A percentile compares a stretch with the other conserved stretches of the same genome.
Evolutionary conservation across 1,140 invertebrate species (phyloP).

Genomic region (Meteorus sp.): DNA sequence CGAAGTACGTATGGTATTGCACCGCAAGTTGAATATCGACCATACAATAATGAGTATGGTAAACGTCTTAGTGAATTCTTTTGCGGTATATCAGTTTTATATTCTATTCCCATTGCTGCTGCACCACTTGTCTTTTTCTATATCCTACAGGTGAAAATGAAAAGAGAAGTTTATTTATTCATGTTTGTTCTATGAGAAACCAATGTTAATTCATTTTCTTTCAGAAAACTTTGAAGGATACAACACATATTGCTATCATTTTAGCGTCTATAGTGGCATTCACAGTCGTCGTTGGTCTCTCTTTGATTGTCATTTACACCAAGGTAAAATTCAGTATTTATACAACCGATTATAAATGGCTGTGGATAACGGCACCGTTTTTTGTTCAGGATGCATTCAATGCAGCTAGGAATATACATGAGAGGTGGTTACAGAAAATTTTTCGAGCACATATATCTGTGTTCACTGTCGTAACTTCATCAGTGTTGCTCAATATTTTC

Average conservation of each 20-base stretch:
- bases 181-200: not conserved
- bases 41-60: not conserved
- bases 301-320: conserved; percentile 30
- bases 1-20: not conserved
- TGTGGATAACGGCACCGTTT: conserved; percentile 2
- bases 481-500: conserved; percentile 33
- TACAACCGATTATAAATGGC: not conserved
- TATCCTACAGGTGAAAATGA: conserved; percentile 23
- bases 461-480: conserved; percentile 27
- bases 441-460: conserved; percentile 28
- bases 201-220: conserved; percentile 6
- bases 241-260: conserved; percentile 24
- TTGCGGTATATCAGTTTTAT: conserved; percentile 15
- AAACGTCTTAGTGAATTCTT: conserved; percentile 12
- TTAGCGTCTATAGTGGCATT: conserved; percentile 30
- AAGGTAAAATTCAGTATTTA: conserved; percentile 26
- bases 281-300: conserved; percentile 25
- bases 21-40: conserved; percentile 6
- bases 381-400: conserved; percentile 28
- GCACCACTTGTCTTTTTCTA: conserved; percentile 16
- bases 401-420: conserved; percentile 29
- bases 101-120: conserved; percentile 22
- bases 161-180: not conserved
- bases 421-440: conserved; percentile 32
- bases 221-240: conserved; percentile 27